Evolutionary conservation across 2,113 vertebrate species (phyloP), one percentile per base, ranked within the genome.

Genomic region (Paralichthys olivaceus): DNA sequence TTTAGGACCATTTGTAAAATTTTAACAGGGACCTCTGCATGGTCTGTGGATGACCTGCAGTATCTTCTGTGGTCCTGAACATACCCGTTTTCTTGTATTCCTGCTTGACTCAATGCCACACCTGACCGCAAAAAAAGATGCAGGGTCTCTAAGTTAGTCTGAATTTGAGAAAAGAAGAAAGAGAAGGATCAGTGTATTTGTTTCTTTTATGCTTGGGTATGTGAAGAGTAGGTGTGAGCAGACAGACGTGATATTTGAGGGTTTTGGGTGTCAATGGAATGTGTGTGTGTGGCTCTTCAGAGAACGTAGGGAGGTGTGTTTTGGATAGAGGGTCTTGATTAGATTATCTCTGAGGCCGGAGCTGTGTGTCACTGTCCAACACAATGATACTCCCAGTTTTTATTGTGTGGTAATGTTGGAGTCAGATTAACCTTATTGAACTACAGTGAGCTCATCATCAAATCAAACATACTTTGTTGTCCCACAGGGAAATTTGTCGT

Each of bases 271-370:
- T 67, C 4, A 3, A 2, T 25, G 47, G 57, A 75, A 72, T 84
- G 65, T 69, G 26, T 77, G 75, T 78, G 26, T 19, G 65, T 34
- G 60, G 29, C 53, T 73, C 61, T 69, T 71, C 45, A 32, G 23
- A 22, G 69, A 57, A 58, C 12, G 19, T 57, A 45, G 43, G 69
- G 67, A 74, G 80, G 58, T 55, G 34, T 54, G 23, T 22, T 29
- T 54, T 26, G 4, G 79, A 19, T 19, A n/a, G 26, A 17, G 19
- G 5, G 47, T 51, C 23, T 61, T 77, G 40, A 54, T 32, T 22
- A 25, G n/a, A 61, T 8, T 9, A 54, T 26, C 6, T 65, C 34
- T 78, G 40, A 60, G 59, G 23, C 75, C 22, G 63, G 63, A 66
- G 55, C 49, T 62, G 65, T 67, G 34, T 26, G 15, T 56, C 26